These are phyloP conservation scores for Hycleus cichorii DNA, from an alignment of 1,140 invertebrate species.

Conservation along the genomic window DNA sequence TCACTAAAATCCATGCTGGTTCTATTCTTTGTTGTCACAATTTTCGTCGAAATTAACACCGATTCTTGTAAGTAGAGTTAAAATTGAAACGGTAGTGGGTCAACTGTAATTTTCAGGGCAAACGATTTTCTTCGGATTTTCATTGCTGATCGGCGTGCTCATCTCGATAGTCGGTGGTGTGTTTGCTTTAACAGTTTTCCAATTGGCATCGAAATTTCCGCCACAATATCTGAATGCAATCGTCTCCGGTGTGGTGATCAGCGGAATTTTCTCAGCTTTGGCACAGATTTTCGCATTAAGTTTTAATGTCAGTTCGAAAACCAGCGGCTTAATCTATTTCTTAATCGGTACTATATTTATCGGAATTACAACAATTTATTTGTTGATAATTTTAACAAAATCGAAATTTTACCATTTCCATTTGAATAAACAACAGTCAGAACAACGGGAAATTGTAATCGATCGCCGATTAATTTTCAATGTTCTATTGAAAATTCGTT, in stretches of 20 bases:
- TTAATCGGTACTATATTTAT: slow-evolving; percentile 17
- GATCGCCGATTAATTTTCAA: neutral
- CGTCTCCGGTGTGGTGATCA: slow-evolving; percentile 20
- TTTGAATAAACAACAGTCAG: slow-evolving; percentile 6
- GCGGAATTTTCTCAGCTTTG: slow-evolving; percentile 23
- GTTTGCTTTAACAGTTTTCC: slow-evolving; percentile 21
- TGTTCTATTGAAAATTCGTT: slow-evolving; percentile 4
- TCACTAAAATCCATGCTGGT: slow-evolving; percentile 3
- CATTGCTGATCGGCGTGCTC: slow-evolving; percentile 16
- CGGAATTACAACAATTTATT: slow-evolving; percentile 11
- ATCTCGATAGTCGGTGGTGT: slow-evolving; percentile 20
- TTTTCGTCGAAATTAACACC: slow-evolving; percentile 21
- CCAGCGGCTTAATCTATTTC: slow-evolving; percentile 15
- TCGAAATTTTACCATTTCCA: slow-evolving; percentile 24
- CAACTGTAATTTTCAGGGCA: slow-evolving; percentile 16
- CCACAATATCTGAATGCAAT: slow-evolving; percentile 19
- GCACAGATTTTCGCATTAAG: slow-evolving; percentile 23
- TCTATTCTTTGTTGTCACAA: slow-evolving; percentile 18
- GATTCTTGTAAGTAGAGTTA: slow-evolving; percentile 19
- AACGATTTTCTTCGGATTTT: slow-evolving; percentile 13
- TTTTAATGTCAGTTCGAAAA: neutral
- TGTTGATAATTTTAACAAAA: slow-evolving; percentile 13
- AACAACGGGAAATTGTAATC: neutral
- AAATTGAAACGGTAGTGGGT: neutral
- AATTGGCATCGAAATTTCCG: slow-evolving; percentile 24